Base-by-base conservation (phyloP, 2,113 vertebrate genomes). In the Tylochromis polylepis region DNA sequence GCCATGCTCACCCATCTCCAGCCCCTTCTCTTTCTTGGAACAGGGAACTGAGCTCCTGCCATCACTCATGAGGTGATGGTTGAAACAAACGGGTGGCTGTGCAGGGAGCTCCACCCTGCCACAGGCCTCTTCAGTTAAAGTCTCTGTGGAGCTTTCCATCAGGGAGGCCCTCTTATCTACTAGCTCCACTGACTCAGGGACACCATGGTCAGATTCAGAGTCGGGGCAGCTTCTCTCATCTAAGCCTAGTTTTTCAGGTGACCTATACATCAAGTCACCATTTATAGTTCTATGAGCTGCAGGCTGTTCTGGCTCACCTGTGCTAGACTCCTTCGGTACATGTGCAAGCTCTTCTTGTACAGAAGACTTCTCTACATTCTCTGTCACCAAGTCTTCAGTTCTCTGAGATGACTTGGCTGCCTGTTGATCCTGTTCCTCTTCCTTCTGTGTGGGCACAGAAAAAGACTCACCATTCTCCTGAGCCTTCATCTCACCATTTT, bases 131-230 rank as follows among this genome's bases (percentile, higher is more conserved):
- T 98, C 98, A 0, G 96, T 97, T 87, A 98, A 93, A 86, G 97
- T 96, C 94, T 98, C 98, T 0, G 97, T 96, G 58, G 98, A 98
- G 79, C 97, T 97, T 56, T 97, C 98, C 43, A 96, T 87, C 16
- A 96, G 93, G 38, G 97, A 96, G 60, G 93, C 91, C 85, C 94
- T 95, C 49, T 95, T 95, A 87, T 97, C 97, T 0, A 83, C 79
- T 3, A 62, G 89, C 82, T 94, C 94, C 81, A 83, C 86, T 56
- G 84, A 67, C 57, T 95, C 91, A 49, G 95, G 88, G 7, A 92
- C 84, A 1, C 31, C 90, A n/a, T 90, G 92, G 88, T 92, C 81
- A n/a, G 90, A 88, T 51, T 93, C 93, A 14, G 87, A 91, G 1
- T 79, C 24, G 41, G 38, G 59, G 20, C 67, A 87, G 5, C 8